Percentiles rank a stretch among this genome's conserved stretches.
Conservation (phyloP, 2,888 invertebrate genomes). For the Limulus polyphemus region DNA sequence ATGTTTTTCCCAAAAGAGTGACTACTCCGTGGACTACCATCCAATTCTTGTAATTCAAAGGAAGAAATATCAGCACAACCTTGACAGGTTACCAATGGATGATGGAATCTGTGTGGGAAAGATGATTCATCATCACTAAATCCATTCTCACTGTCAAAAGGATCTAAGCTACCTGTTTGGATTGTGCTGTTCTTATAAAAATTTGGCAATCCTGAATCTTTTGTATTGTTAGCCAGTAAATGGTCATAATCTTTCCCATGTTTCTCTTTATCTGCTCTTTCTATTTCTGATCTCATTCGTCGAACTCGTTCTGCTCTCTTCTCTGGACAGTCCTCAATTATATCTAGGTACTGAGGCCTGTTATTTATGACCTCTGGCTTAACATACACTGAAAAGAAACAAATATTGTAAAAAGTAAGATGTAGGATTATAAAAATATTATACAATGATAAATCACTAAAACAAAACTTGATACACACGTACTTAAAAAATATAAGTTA, state of each 20-base stretch:
- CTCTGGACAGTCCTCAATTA: too few relatives aligned
- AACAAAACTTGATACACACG: neutral
- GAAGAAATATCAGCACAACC: neutral
- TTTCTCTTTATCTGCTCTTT: constrained; percentile 11
- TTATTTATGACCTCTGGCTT: neutral
- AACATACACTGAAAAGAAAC: neutral
- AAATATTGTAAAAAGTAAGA: neutral
- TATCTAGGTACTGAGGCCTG: neutral
- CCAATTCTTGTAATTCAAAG: neutral
- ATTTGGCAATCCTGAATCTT: neutral
- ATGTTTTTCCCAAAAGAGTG: neutral
- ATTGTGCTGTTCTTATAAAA: neutral
- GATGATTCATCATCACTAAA: neutral
- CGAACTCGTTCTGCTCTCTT: constrained; percentile 14
- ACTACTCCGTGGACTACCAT: constrained; percentile 2
- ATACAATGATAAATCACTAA: neutral
- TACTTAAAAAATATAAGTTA: neutral
- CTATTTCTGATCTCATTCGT: constrained; percentile 15
- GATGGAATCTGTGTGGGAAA: neutral
- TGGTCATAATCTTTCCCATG: constrained; percentile 19
- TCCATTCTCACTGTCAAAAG: neutral
- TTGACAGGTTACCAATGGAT: neutral
- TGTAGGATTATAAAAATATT: neutral
- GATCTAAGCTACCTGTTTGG: neutral
- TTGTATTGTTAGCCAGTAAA: constrained; percentile 1